phyloP scores from a whole-genome alignment of 2,888 invertebrate genomes.

The Eupithecia inturbata region DNA sequence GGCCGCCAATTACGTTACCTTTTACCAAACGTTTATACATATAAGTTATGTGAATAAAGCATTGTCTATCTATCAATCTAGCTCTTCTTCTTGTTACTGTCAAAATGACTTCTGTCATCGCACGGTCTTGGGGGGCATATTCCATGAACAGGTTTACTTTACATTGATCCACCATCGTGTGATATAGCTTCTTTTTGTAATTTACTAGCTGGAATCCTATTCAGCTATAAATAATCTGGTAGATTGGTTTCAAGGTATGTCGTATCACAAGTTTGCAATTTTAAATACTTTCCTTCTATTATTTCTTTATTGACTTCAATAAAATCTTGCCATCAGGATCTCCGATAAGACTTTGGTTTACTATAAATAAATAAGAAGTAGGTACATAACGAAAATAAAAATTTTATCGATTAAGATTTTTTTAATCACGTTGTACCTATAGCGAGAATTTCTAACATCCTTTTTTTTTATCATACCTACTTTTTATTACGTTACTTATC shows the following conservation, averaged over 20 bases:
- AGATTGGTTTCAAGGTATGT: slow-evolving; percentile 14
- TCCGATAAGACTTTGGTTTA: neutral
- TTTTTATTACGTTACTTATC: neutral
- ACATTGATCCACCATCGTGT: slow-evolving; percentile 35
- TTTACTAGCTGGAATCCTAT: slow-evolving; percentile 24
- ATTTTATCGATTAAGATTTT: neutral
- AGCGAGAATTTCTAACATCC: neutral
- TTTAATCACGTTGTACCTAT: neutral
- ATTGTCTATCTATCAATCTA: too few species aligned
- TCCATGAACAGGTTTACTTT: slow-evolving; percentile 42
- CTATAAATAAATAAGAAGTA: neutral
- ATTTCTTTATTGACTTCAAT: neutral
- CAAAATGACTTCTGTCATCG: neutral
- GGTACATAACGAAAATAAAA: neutral
- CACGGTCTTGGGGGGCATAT: slow-evolving; percentile 36
- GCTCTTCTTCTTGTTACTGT: neutral
- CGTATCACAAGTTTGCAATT: neutral
- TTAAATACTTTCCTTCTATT: neutral
- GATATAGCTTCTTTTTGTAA: slow-evolving; percentile 20
- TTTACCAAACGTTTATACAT: too few species aligned
- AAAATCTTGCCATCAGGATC: neutral
- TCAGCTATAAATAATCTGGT: slow-evolving; percentile 20
- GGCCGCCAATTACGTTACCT: too few species aligned
- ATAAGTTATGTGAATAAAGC: too few species aligned
- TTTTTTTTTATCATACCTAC: neutral